Evolutionary conservation across 1,140 invertebrate species (phyloP).

Genomic region (Gonatopus flavifemur): DNA sequence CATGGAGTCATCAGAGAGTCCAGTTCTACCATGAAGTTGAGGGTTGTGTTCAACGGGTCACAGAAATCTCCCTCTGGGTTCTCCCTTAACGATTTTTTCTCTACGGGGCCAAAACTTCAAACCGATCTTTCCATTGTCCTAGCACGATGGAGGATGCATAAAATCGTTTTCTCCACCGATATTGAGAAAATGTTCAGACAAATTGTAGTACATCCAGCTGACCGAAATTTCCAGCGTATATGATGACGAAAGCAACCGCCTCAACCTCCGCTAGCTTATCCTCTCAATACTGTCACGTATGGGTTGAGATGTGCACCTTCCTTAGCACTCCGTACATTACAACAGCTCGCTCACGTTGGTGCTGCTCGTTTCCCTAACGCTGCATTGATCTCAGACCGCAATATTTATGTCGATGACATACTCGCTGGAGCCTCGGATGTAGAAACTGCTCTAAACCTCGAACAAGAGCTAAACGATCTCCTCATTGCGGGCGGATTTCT

Average conservation of each 20-base stretch:
- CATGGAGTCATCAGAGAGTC: too few relatives aligned
- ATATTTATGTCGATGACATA: conserved; percentile 11
- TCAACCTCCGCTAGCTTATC: background rate
- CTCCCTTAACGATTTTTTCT: too few relatives aligned
- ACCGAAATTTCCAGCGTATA: conserved; percentile 9
- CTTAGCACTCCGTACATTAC: conserved; percentile 2
- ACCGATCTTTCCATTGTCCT: too few relatives aligned
- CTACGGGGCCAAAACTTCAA: too few relatives aligned
- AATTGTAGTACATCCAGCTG: conserved; percentile 4
- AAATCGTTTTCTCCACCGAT: too few relatives aligned
- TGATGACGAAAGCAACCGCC: conserved; percentile 3
- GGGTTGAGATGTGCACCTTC: conserved; percentile 5
- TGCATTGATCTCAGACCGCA: background rate
- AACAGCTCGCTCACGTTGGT: background rate
- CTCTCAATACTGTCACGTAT: conserved; percentile 10
- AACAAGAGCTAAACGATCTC: background rate
- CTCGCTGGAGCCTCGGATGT: background rate
- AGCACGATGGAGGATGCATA: too few relatives aligned
- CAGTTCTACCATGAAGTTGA: too few relatives aligned
- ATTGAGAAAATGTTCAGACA: conserved; percentile 17
- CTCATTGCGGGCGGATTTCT: background rate
- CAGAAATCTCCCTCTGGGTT: too few relatives aligned
- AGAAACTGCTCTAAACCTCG: background rate
- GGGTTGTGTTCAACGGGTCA: too few relatives aligned
- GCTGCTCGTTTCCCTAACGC: background rate